Evolutionary conservation across 2,797 vertebrate genomes (phyloP).

Genomic region (Amblyopsis hoosieri): DNA sequence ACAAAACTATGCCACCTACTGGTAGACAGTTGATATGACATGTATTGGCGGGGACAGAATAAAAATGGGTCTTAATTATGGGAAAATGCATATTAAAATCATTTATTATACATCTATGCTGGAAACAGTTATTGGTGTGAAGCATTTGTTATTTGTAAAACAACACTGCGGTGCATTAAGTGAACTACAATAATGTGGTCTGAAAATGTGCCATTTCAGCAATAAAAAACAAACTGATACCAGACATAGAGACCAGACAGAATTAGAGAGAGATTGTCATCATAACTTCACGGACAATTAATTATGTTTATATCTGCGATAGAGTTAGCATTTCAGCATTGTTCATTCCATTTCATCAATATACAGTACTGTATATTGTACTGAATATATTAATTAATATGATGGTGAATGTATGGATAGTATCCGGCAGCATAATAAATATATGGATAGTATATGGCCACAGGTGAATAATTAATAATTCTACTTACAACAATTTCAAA

Average conservation of each 20-base stretch:
- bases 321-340: constrained; percentile 8
- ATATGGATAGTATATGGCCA: constrained; percentile 2
- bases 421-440: too few species aligned
- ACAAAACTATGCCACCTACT: constrained; percentile 53
- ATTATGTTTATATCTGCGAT: constrained; percentile 56
- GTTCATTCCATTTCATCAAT: too few species aligned
- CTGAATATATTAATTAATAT: too few species aligned
- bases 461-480: constrained; percentile 22
- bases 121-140: neutral
- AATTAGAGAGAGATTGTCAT: constrained; percentile 27
- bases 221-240: neutral
- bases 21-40: constrained; percentile 71
- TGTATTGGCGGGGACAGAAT: constrained; percentile 20
- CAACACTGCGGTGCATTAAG: constrained; percentile 19
- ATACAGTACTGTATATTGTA: too few species aligned
- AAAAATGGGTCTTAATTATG: constrained; percentile 2
- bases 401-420: too few species aligned
- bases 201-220: neutral
- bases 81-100: constrained; percentile 8
- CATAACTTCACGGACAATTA: constrained; percentile 50
- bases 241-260: constrained; percentile 12
- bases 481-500: constrained; percentile 14
- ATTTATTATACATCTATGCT: constrained; percentile 10
- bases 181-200: constrained; percentile 24
- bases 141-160: constrained; percentile 20